Evolutionary conservation across 2,113 vertebrate species (phyloP), one percentile per base, ranked within the genome.

Genomic region (Cavia porcellus): DNA sequence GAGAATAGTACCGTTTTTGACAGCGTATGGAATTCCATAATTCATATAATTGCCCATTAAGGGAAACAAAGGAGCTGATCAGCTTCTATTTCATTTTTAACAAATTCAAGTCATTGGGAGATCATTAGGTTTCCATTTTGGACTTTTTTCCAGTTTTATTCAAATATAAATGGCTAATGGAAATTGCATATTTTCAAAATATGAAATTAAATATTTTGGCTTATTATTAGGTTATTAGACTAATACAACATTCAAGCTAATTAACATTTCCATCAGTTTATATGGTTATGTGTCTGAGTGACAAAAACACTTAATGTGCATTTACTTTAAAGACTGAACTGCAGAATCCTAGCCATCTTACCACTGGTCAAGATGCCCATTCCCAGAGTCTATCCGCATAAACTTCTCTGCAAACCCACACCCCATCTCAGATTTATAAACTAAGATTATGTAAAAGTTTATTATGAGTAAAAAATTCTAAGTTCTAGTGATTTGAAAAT

Each of bases 21-120:
- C 75, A 19, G 47, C 20, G 15, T 81, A 32, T 62, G 55, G 14
- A 55, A 15, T 24, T 82, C 25, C 25, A 68, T 6, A 45, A 25
- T 38, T 86, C 61, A 93, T 1, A 30, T 81, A 85, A 62, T 35
- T 89, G n/a, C 20, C 15, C 10, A 42, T 81, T 10, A 62, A 77
- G 50, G 81, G 14, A 17, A 88, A 79, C 11, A 45, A 72, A 81
- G 4, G 35, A 35, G 12, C 1, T 57, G 2, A 25, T 80, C 2
- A 42, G 15, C 75, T 96, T 87, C 77, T 86, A 14, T 93, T 94
- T 96, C 35, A 55, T 55, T 14, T 88, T 82, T 14, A 55, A 94
- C 55, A 94, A 81, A 22, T 47, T 19, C 35, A 45, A 50, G 77
- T 1, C 38, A 30, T 4, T 70, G 14, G 55, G 11, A 80, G 24